phyloP scores from a whole-genome alignment of 2,797 vertebrate species.

The Acanthiza pusilla region DNA sequence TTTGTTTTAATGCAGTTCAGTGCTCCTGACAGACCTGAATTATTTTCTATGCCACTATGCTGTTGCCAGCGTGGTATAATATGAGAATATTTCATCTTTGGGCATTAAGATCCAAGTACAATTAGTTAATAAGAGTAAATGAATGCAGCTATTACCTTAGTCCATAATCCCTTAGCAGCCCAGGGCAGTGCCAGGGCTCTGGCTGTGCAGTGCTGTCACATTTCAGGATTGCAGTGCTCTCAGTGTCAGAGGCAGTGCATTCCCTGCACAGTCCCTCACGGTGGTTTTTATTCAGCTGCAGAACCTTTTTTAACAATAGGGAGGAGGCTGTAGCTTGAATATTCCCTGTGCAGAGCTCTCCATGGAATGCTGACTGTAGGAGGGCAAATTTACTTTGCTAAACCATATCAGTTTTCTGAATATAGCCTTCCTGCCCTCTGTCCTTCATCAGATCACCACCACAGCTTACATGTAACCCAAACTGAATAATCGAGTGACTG shows the following conservation, averaged over 20 bases:
- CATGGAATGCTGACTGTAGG: not conserved
- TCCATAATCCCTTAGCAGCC: not conserved
- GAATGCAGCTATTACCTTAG: not conserved
- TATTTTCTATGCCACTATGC: not conserved
- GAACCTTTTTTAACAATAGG: not conserved
- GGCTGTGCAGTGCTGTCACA: not conserved
- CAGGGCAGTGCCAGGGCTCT: not conserved
- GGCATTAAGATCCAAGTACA: not conserved
- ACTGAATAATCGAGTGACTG: not conserved
- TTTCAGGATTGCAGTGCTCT: not conserved
- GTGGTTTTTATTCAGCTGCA: not conserved
- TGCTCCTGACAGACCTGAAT: not conserved
- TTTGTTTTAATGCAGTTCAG: not conserved
- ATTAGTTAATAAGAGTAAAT: slow-evolving; percentile 7
- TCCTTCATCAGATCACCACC: not conserved
- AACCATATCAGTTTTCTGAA: not conserved
- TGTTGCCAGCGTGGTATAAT: not conserved
- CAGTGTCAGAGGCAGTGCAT: not conserved
- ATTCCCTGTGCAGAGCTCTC: not conserved
- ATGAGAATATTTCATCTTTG: not conserved
- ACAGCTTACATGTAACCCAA: not conserved
- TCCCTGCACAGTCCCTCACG: not conserved
- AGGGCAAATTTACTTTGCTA: not conserved
- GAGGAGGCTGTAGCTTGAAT: not conserved
- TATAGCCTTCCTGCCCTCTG: not conserved